phyloP scores from a whole-genome alignment of 2,113 vertebrate species.

The Pelusios castaneus region DNA sequence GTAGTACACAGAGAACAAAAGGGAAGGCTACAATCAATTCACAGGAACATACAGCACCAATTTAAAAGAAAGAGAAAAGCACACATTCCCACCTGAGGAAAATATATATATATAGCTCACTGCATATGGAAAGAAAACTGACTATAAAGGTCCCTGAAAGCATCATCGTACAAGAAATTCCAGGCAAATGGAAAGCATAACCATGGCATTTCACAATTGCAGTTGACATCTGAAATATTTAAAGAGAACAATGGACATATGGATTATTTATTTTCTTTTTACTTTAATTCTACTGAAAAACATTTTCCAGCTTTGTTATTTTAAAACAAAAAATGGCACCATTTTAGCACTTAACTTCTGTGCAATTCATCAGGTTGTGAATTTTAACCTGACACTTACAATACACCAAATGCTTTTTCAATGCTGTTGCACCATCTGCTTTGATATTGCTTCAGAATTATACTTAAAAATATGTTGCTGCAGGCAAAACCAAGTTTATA shows the following conservation, averaged over 20 bases:
- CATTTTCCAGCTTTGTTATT: conserved; percentile 70
- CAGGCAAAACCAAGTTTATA: conserved; percentile 74
- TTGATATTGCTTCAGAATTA: conserved; percentile 75
- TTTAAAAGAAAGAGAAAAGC: background rate
- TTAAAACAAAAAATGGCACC: conserved; percentile 72
- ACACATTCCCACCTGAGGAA: background rate
- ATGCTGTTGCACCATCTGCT: conserved; percentile 71
- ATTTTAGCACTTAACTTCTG: conserved; percentile 66
- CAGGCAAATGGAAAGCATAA: conserved; percentile 46
- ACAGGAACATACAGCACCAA: background rate
- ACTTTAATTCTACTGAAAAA: conserved; percentile 78
- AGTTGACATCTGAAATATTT: conserved; percentile 78
- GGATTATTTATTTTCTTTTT: conserved; percentile 79
- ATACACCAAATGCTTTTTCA: conserved; percentile 75
- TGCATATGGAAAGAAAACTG: conserved; percentile 9
- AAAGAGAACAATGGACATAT: conserved; percentile 74
- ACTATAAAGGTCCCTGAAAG: conserved; percentile 47
- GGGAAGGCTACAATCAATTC: background rate
- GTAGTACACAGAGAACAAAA: background rate
- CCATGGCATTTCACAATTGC: conserved; percentile 59
- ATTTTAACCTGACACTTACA: conserved; percentile 80
- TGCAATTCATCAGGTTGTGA: conserved; percentile 76
- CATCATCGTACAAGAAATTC: conserved; percentile 28
- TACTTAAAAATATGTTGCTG: conserved; percentile 79
- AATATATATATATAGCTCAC: background rate